Base-by-base conservation (phyloP, 1,140 invertebrate species). In the Whitmania pigra region DNA sequence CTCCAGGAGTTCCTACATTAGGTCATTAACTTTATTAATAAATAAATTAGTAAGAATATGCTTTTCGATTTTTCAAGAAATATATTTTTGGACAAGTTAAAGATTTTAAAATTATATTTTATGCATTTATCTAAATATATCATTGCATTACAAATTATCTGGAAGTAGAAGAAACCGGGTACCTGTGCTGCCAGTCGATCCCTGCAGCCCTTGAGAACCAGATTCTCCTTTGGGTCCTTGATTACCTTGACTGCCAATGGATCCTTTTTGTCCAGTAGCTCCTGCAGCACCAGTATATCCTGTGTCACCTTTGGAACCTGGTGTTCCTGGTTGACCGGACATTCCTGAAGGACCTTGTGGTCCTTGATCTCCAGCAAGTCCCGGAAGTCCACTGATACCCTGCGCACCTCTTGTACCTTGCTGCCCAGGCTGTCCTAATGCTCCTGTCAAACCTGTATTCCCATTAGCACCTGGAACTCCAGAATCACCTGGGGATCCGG, bases 321-420 rank as follows among this genome's bases (percentile, higher is more conserved):
- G 25, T 25, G 22, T 49, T 11, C 72, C 72, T 70, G 36, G 9
- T 36, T 9, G 29, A 60, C 72, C 72, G 15, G 66, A 27, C 15
- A 27, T 22, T 53, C 72, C 72, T 25, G 22, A n/a, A 7, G 31
- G 49, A 29, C 72, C 72, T 31, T 27, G 27, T 29, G 9, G 18
- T 18, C 72, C 72, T 15, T n/a, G 22, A n/a, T 29, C 53, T 36
- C 72, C 72, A 54, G 20, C 13, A 49, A 25, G 40, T 22, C 76
- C 76, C 25, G 70, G 53, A n/a, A 36, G 55, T 71, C 76, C 76
- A 15, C n/a, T 54, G 11, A 18, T n/a, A 54, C 76, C 76, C 25
- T 55, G 67, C 31, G 72, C n/a, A 49, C 76, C 75, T 20, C 36
- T n/a, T 31, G 72, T 69, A 31, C 76, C 76, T 53, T 67, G 71